A percentile compares a stretch with the other conserved stretches of the same genome.
phyloP scores from a whole-genome alignment of 2,113 vertebrate genomes.

The Vicugna pacos region DNA sequence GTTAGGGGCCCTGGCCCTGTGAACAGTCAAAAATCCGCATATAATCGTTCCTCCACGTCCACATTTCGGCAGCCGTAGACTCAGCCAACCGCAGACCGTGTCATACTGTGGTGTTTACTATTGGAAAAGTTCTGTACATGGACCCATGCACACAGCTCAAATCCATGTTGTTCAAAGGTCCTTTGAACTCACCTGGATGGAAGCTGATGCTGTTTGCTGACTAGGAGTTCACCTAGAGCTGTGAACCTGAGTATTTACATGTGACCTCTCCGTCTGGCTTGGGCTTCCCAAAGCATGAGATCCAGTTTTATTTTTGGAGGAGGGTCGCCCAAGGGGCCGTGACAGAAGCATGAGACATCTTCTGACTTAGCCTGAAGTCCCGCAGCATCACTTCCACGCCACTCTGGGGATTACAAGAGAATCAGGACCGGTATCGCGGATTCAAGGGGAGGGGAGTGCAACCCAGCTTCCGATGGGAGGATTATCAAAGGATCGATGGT shows the following conservation, averaged over 20 bases:
- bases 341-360: background rate
- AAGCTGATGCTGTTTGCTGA: background rate
- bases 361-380: background rate
- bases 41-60: no score
- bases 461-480: background rate
- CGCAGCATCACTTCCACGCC: background rate
- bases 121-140: background rate
- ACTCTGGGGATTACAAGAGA: background rate
- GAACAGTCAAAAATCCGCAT: no score
- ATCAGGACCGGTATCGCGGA: background rate
- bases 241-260: background rate
- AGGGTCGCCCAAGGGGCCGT: background rate
- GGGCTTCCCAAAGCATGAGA: background rate
- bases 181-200: background rate
- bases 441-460: background rate
- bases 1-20: no score
- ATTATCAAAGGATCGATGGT: background rate
- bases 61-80: no score
- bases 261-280: background rate
- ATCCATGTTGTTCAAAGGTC: no score
- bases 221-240: background rate
- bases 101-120: background rate
- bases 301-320: background rate
- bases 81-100: no score
- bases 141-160: background rate